A percentile compares a stretch with the other conserved stretches of the same genome.
Evolutionary conservation across 1,140 invertebrate species (phyloP).

Genomic region (Zaprionus kolodkinae): DNA sequence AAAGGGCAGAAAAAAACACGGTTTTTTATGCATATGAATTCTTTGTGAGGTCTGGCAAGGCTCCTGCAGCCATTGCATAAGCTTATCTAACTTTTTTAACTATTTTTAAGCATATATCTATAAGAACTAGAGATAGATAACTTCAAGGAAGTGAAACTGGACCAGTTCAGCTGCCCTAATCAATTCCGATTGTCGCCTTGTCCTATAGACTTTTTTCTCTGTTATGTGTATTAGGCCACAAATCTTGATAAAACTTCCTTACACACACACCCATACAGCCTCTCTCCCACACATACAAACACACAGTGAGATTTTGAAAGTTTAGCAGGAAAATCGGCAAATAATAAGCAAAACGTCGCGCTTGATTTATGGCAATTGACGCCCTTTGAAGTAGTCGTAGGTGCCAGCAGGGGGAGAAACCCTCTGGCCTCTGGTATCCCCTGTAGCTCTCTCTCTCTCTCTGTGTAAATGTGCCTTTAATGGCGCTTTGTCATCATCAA

Average conservation of each 20-base stretch:
- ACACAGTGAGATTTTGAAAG: slow-evolving; percentile 15
- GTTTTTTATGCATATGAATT: neutral
- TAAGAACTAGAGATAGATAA: neutral
- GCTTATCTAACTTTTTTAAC: neutral
- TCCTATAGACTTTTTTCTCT: slow-evolving; percentile 26
- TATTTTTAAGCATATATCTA: neutral
- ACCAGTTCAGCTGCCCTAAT: slow-evolving; percentile 25
- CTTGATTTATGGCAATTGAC: slow-evolving; percentile 77
- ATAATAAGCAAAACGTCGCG: slow-evolving; percentile 80
- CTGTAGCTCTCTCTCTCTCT: neutral
- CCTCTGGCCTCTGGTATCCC: neutral
- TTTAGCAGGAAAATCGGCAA: slow-evolving; percentile 69
- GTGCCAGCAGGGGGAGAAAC: slow-evolving; percentile 36
- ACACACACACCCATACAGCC: slow-evolving; percentile 6
- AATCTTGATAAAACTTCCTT: slow-evolving; percentile 60
- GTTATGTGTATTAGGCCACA: slow-evolving; percentile 44
- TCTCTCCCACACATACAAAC: neutral
- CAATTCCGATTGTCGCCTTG: slow-evolving; percentile 29
- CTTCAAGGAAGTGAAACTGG: neutral
- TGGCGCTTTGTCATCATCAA: slow-evolving; percentile 82
- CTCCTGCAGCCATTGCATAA: neutral
- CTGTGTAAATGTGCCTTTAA: slow-evolving; percentile 77
- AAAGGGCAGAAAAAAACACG: neutral
- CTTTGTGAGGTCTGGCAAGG: neutral
- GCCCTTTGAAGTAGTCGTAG: slow-evolving; percentile 69